Evolutionary conservation across 2,113 vertebrate species (phyloP), one percentile per base, ranked within the genome.

Genomic region (Melanocharis versteri): DNA sequence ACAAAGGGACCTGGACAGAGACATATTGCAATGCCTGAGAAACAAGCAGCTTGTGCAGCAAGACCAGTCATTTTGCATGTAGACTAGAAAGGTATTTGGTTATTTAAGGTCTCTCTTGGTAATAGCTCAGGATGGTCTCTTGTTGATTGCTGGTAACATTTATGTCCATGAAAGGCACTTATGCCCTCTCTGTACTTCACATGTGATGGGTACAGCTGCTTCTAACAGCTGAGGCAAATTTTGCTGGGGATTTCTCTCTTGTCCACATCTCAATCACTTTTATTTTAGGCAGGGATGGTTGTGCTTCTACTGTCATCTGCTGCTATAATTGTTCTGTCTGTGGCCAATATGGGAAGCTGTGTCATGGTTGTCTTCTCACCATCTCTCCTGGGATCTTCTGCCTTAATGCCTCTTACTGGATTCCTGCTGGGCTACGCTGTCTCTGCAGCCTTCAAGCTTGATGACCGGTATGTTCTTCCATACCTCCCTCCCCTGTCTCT

Each of bases 401-500:
- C 96, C 42, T 93, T 99, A 78, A 98, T 99, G 98, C 98, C 98
- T 28, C 85, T 98, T 18, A 95, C 73, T 39, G 99, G 99, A 71
- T 99, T 98, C 80, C 92, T 93, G 17, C 73, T 99, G 77, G 99
- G 99, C 78, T 99, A 98, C 3, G 5, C 94, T 75, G 90, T 98
- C 83, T 98, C 98, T 18, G 39, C 82, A 18, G 30, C 98, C 61
- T 98, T 98, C 97, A 94, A 80, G 79, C 97, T 99, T 76, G 97
- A 93, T 37, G 92, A 91, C 61, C 21, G 50, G 99, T 99, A 98
- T 95, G 97, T 97, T 65, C 42, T 11, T 47, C 54, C 35, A 51
- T 20, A 31, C 28, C 31, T n/a, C 44, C 30, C 62, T 53, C 8
- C 78, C 70, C 53, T 23, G 35, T 16, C 28, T 51, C 14, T 61